Base-by-base conservation (phyloP, 2,888 invertebrate species). In the Spisula subtruncata region DNA sequence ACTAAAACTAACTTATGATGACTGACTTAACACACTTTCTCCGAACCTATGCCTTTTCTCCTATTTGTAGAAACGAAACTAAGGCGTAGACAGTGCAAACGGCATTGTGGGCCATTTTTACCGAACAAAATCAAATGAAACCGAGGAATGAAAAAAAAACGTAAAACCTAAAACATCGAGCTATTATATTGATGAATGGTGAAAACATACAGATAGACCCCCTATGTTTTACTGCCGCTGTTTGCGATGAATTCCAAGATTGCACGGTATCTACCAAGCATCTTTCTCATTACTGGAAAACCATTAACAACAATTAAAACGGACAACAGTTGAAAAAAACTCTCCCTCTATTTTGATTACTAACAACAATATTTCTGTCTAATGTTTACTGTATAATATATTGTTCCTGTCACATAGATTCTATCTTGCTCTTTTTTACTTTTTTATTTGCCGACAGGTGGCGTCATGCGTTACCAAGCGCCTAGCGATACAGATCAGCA, bases 391-490 rank as follows among this genome's bases (percentile, higher is more conserved):
- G 41, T 32, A 32, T 80, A 80, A 80, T 80, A 48, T 80, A 80
- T 80, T 41, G 80, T 80, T 80, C 46, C 80, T 80, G 80, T 80
- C 80, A 80, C 80, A n/a, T 35, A 46, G 35, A 80, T 41, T 12
- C 25, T 80, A 41, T 41, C 80, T 41, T 20, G 46, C 10, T 16
- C 41, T 80, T 80, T 41, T 80, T n/a, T n/a, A n/a, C n/a, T n/a
- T n/a, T n/a, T n/a, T 79, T 79, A 79, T 79, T 80, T 46, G 48
- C 80, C 80, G 80, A 80, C 80, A 80, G 80, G 80, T 80, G 80
- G 80, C 41, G 80, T 46, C n/a, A n/a, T n/a, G n/a, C n/a, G n/a
- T n/a, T n/a, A n/a, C n/a, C n/a, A n/a, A n/a, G n/a, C n/a, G n/a
- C n/a, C n/a, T n/a, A n/a, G n/a, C n/a, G n/a, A n/a, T n/a, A n/a